Conservation (phyloP, 2,888 invertebrate genomes). For the Sycophila texana region DNA sequence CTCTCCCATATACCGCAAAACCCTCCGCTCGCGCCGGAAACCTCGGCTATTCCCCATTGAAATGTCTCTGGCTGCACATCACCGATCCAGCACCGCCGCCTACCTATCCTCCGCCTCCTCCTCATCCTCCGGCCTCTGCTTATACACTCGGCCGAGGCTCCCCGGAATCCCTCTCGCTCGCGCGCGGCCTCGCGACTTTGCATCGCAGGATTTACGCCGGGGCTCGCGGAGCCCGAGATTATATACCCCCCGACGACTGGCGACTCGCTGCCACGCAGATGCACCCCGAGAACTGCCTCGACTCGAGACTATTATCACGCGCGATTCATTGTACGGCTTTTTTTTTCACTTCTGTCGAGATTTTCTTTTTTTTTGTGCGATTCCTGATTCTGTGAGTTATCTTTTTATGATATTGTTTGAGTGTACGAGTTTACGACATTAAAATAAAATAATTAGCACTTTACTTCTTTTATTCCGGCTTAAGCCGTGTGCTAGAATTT, state of each 20-base stretch:
- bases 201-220: slow-evolving; percentile 39
- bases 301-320: too few relatives aligned
- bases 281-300: too few relatives aligned
- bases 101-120: background rate
- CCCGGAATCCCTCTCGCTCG: background rate
- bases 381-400: too few relatives aligned
- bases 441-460: too few relatives aligned
- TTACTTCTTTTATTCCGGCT: too few relatives aligned
- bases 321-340: too few relatives aligned
- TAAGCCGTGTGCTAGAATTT: too few relatives aligned
- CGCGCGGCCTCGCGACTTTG: slow-evolving; percentile 33
- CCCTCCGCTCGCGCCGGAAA: slow-evolving; percentile 33
- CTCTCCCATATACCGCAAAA: slow-evolving; percentile 52
- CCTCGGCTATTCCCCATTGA: slow-evolving; percentile 57
- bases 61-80: slow-evolving; percentile 55
- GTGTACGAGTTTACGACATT: too few relatives aligned
- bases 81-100: background rate
- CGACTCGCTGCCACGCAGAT: too few relatives aligned
- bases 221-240: slow-evolving; percentile 12
- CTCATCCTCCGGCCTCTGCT: background rate
- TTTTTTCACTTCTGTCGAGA: too few relatives aligned
- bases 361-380: too few relatives aligned
- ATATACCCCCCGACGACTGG: background rate
- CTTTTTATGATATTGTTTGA: too few relatives aligned
- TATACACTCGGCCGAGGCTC: background rate